Conservation (phyloP, 1,140 invertebrate genomes). For the Brachionus paranguensis region DNA sequence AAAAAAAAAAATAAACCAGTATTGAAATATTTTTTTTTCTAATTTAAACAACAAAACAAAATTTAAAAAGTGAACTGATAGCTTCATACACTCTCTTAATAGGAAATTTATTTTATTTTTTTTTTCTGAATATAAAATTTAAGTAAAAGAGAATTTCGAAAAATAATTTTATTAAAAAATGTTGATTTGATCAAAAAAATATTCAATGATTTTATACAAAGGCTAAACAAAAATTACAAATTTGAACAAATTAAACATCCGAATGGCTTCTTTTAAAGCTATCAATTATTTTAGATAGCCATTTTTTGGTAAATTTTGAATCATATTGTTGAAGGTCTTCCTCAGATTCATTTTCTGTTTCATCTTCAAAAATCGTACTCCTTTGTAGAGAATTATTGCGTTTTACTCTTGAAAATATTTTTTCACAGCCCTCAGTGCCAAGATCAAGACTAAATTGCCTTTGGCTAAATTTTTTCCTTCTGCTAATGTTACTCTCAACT, state of each 20-base stretch:
- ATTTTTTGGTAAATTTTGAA: constrained; percentile 18
- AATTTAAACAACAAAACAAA: too few species aligned
- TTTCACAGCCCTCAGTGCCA: neutral
- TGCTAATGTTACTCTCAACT: neutral
- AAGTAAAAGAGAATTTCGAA: neutral
- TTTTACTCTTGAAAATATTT: neutral
- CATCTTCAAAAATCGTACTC: neutral
- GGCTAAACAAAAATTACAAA: neutral
- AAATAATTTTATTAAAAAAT: neutral
- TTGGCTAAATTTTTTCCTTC: neutral
- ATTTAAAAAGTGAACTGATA: too few species aligned
- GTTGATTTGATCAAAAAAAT: neutral
- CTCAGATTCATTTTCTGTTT: neutral
- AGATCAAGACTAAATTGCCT: constrained; percentile 14
- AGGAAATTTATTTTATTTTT: too few species aligned
- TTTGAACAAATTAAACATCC: neutral
- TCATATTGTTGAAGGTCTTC: neutral
- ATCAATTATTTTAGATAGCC: neutral
- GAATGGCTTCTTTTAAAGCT: neutral
- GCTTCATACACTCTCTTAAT: too few species aligned
- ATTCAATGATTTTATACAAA: neutral
- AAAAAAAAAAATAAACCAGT: too few species aligned
- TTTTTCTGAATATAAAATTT: too few species aligned
- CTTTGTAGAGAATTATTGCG: neutral
- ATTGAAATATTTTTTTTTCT: too few species aligned